Base-by-base conservation (phyloP, 2,113 vertebrate species). In the Aphyosemion australe region DNA sequence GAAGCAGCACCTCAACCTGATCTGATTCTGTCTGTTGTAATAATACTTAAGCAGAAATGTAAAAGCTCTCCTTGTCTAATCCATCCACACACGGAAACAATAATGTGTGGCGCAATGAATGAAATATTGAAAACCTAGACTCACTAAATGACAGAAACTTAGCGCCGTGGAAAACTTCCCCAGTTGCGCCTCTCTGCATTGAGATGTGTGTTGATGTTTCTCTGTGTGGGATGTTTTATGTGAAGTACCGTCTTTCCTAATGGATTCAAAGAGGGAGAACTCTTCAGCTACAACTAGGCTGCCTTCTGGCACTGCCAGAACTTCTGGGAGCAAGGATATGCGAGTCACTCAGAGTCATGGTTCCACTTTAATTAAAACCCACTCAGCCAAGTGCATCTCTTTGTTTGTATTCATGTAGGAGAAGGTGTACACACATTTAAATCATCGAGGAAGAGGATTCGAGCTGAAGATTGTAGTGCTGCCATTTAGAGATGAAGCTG, bases 1-100 rank as follows among this genome's bases (percentile, higher is more conserved):
- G 76, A 70, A 74, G 61, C 61, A 39, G 55, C 66, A 50, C 59
- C 71, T 67, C 1, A 0, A 46, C 64, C 69, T 70, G 75, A 82
- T 89, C 67, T 41, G 58, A 84, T 81, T 84, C 65, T 69, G 59
- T 84, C 79, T 61, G 59, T 53, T 76, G 64, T 80, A 83, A 86
- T 75, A 61, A 73, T 62, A 84, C 84, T 57, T 66, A 58, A 75
- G 69, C 46, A 79, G 82, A 86, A 87, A 86, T 85, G 63, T 80
- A 87, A 89, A 86, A 78, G 84, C 76, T 80, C 78, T 54, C 26
- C 79, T 66, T 74, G 76, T 83, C 87, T 80, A 57, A 63, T 79
- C 73, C 68, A 74, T 67, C 59, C 67, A 37, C 67, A 52, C 10
- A 12, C 60, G 18, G 21, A 64, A 75, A 82, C 39, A 67, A 72